Conservation (phyloP, 2,113 vertebrate genomes). For the Quiscalus mexicanus region DNA sequence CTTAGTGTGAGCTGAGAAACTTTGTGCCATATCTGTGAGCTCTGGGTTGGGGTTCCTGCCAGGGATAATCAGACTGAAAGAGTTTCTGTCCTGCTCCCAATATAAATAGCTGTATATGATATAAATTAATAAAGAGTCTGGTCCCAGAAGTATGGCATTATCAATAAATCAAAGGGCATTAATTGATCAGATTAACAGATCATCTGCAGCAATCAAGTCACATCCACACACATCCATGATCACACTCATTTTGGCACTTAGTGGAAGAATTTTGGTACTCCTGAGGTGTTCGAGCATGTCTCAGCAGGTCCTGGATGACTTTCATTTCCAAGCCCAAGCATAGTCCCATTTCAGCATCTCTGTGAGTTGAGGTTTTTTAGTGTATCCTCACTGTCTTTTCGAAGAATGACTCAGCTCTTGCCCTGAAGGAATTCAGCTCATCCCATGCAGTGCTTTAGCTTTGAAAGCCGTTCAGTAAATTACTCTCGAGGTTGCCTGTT, state of each 20-base stretch:
- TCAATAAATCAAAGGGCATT: not conserved
- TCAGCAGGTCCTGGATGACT: not conserved
- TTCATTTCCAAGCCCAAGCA: not conserved
- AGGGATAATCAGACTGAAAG: not conserved
- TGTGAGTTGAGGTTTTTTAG: not conserved
- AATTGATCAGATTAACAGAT: not conserved
- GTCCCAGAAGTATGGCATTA: not conserved
- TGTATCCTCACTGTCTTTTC: not conserved
- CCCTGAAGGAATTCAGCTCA: not conserved
- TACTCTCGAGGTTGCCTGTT: not conserved
- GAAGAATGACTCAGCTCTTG: not conserved
- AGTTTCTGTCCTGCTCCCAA: not conserved
- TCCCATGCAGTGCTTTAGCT: not conserved
- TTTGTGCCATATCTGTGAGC: not conserved
- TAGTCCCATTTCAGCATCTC: not conserved
- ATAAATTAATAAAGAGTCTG: not conserved
- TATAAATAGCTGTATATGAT: not conserved
- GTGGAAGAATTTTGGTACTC: not conserved
- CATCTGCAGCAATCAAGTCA: not conserved
- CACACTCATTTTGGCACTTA: not conserved
- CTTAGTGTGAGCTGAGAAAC: not conserved
- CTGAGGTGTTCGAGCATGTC: not conserved
- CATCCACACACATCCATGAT: not conserved
- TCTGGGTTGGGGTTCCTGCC: not conserved
- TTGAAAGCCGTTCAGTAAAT: not conserved